Conservation (phyloP, 2,113 vertebrate species). For the Cyanoderma ruficeps region DNA sequence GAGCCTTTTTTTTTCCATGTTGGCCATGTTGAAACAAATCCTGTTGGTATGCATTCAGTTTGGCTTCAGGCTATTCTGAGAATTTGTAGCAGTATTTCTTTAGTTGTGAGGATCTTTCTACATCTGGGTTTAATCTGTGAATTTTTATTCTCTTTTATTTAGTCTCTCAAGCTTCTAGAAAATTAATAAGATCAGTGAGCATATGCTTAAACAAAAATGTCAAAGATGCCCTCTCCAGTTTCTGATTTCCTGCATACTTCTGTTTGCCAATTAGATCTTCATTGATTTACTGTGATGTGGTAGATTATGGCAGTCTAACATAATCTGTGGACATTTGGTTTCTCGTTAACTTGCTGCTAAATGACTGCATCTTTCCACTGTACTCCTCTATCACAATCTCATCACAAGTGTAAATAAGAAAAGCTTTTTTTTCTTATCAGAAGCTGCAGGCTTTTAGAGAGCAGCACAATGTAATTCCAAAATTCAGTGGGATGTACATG, state of each 20-base stretch:
- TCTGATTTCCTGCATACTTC: neutral
- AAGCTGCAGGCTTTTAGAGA: slow-evolving; percentile 4
- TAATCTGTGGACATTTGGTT: slow-evolving; percentile 23
- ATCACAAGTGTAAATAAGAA: slow-evolving; percentile 23
- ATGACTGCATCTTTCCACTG: slow-evolving; percentile 1
- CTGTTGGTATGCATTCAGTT: neutral
- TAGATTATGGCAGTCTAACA: slow-evolving; percentile 30
- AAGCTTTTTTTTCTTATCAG: slow-evolving; percentile 8
- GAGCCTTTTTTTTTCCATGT: neutral
- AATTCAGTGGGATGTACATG: neutral
- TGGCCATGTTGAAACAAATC: neutral
- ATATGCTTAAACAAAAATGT: neutral
- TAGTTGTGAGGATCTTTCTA: neutral
- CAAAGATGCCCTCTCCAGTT: neutral
- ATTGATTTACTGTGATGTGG: neutral
- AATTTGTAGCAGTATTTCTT: neutral
- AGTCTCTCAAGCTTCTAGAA: slow-evolving; percentile 7
- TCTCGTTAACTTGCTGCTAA: slow-evolving; percentile 32
- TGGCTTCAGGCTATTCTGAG: slow-evolving; percentile 1
- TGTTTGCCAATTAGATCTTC: slow-evolving; percentile 36
- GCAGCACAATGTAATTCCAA: neutral
- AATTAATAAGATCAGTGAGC: neutral
- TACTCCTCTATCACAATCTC: neutral
- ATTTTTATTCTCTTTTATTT: slow-evolving; percentile 9
- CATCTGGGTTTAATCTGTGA: neutral